Evolutionary conservation across 2,113 vertebrate species (phyloP), one percentile per base, ranked within the genome.

Genomic region (Mungos mungo): DNA sequence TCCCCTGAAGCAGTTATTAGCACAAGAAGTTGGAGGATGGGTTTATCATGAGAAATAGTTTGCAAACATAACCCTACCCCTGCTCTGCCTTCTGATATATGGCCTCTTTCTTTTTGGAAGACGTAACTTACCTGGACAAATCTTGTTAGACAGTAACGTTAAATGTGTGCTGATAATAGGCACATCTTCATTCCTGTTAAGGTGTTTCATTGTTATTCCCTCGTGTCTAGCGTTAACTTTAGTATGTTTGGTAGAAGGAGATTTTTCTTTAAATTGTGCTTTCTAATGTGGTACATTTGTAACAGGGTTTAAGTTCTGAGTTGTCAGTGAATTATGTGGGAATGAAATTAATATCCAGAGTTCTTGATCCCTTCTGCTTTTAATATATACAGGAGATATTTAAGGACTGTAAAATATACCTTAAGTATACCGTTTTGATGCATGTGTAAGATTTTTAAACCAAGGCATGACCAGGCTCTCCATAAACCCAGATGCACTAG

Each of bases 371-470:
- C 93, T 89, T 52, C 31, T 50, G 25, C 96, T 66, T 77, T 60
- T 88, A 85, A 45, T 83, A 60, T 35, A 3, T 27, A 27, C 16
- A 13, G 35, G 83, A 77, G 45, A 15, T 88, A 54, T n/a, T 93
- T 92, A 96, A 97, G 84, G 80, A 54, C 93, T 96, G 21, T 65
- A 93, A 95, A 95, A 76, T 35, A 82, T 74, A 92, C 41, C 88
- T 74, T 93, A 60, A 92, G 71, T 96, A 93, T 98, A 98, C 95
- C 96, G 91, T 98, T 98, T 68, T 80, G 84, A 45, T 95, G 98
- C 98, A 98, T 98, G 97, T 92, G 96, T 90, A 97, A 98, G 98
- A 98, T 98, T 98, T 98, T 88, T 95, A 97, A 96, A 96, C 95
- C 95, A 97, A 97, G 98, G 96, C 91, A 97, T 98, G 98, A 98